A percentile compares a stretch with the other conserved stretches of the same genome.
Evolutionary conservation across 1,140 invertebrate genomes (phyloP).

Genomic region (Scaptomyza montana): DNA sequence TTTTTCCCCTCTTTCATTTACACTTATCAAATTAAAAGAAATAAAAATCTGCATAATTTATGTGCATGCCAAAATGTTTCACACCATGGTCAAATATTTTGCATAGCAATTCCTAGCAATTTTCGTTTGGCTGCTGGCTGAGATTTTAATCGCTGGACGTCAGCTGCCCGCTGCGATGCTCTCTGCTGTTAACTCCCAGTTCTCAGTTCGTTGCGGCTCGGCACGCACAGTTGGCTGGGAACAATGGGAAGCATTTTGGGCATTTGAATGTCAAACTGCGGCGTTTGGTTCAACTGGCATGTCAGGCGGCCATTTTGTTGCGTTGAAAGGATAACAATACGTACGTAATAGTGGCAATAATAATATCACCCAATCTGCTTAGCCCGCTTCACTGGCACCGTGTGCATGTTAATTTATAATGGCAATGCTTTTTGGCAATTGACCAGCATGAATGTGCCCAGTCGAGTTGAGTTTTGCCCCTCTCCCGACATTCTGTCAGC

Average conservation of each 20-base stretch:
- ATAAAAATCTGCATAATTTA: conserved; percentile 30
- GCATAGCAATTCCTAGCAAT: conserved; percentile 44
- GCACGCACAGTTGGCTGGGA: conserved; percentile 71
- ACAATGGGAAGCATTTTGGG: conserved; percentile 57
- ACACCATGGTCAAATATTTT: conserved; percentile 43
- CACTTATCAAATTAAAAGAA: conserved; percentile 43
- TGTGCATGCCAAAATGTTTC: conserved; percentile 46
- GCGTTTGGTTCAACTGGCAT: conserved; percentile 20
- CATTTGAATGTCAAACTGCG: conserved; percentile 68
- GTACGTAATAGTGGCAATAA: conserved; percentile 56
- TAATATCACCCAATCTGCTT: conserved; percentile 67
- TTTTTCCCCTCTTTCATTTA: conserved; percentile 7
- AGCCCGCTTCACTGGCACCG: conserved; percentile 53
- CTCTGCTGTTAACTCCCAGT: neutral
- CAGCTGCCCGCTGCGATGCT: conserved; percentile 58
- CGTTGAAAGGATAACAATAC: conserved; percentile 76
- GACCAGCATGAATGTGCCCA: conserved; percentile 74
- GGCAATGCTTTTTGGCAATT: conserved; percentile 70
- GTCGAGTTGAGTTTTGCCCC: conserved; percentile 3
- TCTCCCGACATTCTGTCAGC: conserved; percentile 26
- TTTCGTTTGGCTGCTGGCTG: conserved; percentile 30
- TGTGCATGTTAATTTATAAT: conserved; percentile 55
- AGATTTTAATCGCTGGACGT: conserved; percentile 71
- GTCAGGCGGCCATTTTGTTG: conserved; percentile 76
- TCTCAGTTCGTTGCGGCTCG: conserved; percentile 33